These are phyloP conservation scores for Physella acuta DNA, from an alignment of 1,140 invertebrate genomes.

Conservation along the genomic window DNA sequence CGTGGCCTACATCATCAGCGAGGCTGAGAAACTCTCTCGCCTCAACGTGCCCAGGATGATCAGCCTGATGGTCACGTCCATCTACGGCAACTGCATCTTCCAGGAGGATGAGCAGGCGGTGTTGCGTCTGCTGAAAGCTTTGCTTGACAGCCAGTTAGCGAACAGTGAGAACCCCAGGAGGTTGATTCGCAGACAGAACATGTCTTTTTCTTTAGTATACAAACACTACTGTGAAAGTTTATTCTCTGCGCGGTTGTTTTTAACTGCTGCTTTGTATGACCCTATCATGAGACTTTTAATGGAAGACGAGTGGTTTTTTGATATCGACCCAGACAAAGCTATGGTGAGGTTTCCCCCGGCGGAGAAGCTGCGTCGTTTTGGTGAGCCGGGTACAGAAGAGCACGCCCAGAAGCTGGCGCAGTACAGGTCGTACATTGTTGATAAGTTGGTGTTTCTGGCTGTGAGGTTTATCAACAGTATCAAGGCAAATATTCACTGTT, in stretches of 20 bases:
- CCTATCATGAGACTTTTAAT: slow-evolving; percentile 91
- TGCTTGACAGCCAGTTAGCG: slow-evolving; percentile 77
- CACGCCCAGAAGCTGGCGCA: slow-evolving; percentile 73
- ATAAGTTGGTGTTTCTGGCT: slow-evolving; percentile 78
- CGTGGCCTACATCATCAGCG: slow-evolving; percentile 76
- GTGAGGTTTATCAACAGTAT: slow-evolving; percentile 83
- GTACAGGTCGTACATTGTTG: slow-evolving; percentile 71
- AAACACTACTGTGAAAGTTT: slow-evolving; percentile 87
- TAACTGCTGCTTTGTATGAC: slow-evolving; percentile 86
- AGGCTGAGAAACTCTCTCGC: slow-evolving; percentile 70
- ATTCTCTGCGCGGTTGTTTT: slow-evolving; percentile 86
- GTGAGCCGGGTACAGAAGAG: slow-evolving; percentile 71
- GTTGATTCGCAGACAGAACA: slow-evolving; percentile 79
- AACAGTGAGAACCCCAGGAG: slow-evolving; percentile 80
- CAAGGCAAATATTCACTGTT: slow-evolving; percentile 84
- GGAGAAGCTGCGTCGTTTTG: slow-evolving; percentile 78
- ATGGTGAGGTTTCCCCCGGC: slow-evolving; percentile 71
- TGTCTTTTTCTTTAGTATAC: slow-evolving; percentile 87
- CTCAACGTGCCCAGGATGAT: slow-evolving; percentile 58
- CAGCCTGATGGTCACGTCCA: slow-evolving; percentile 73
- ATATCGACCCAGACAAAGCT: slow-evolving; percentile 88
- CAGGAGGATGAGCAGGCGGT: slow-evolving; percentile 80
- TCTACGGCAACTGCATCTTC: slow-evolving; percentile 81
- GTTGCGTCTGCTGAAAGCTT: slow-evolving; percentile 75
- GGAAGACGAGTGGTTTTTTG: slow-evolving; percentile 89